Evolutionary conservation across 1,140 invertebrate species (phyloP), one percentile per base, ranked within the genome.

Genomic region (Helicorthomorpha holstii): DNA sequence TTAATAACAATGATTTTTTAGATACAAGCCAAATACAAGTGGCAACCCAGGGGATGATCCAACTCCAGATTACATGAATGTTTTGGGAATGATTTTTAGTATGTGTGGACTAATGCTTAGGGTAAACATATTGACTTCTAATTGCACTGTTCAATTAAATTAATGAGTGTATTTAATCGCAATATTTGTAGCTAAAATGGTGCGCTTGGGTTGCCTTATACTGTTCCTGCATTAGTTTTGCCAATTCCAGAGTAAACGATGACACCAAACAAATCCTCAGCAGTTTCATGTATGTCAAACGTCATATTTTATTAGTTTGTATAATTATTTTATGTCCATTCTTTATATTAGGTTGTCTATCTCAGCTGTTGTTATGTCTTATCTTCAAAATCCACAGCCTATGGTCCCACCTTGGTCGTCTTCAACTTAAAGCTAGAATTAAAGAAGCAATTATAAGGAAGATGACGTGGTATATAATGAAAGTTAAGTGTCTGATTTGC

Each of bases 71-170:
- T 98, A 97, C 64, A 98, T 98, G 92, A 98, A 98, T 66, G 86
- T 95, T 50, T 66, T 96, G 52, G 91, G 93, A 49, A 98, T 99
- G 94, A 84, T 98, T 46, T 98, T 98, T 65, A 94, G 89, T 56
- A 98, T 99, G 95, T 95, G 89, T 72, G 95, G 95, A n/a, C 72
- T 99, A 3, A 98, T 99, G 94, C 94, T 98, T 90, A 79, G 94
- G 65, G 80, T 83, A 70, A 62, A 61, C 58, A 54, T 26, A 45
- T 34, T 34, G 29, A 34, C 29, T 7, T 34, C 29, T 34, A 34
- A 34, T 7, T 93, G 86, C 85, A 34, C 29, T 34, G 29, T 7
- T 34, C 16, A 16, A 34, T 34, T 16, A 7, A 7, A 19, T 38
- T 43, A 53, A 48, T 46, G 42, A 41, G 14, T n/a, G 14, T 19